phyloP scores from a whole-genome alignment of 2,797 vertebrate genomes.

The Remorina albescens region DNA sequence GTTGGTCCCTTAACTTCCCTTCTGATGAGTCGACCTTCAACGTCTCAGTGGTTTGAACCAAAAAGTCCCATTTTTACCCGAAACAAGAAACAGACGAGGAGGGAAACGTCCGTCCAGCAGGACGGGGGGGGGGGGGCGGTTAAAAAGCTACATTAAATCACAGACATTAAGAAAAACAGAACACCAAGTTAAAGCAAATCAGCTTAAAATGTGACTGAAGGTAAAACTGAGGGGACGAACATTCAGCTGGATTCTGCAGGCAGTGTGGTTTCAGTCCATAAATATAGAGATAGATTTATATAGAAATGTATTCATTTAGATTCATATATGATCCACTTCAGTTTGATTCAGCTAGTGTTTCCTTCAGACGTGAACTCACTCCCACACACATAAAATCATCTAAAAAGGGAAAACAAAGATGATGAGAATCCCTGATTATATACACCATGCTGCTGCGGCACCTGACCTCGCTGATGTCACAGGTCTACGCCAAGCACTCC shows the following conservation, averaged over 20 bases:
- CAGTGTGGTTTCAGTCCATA: slow-evolving; percentile 86
- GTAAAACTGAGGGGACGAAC: slow-evolving; percentile 69
- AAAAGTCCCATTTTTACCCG: slow-evolving; percentile 36
- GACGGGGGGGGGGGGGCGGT: not conserved
- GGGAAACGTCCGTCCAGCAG: not conserved
- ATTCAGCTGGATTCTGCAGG: slow-evolving; percentile 86
- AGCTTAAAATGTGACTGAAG: slow-evolving; percentile 44
- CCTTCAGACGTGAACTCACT: slow-evolving; percentile 88
- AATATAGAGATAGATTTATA: slow-evolving; percentile 65
- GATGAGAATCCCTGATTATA: slow-evolving; percentile 91
- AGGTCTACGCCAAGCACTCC: not conserved
- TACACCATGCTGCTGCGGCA: slow-evolving; percentile 81
- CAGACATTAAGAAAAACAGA: not conserved
- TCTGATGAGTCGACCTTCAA: slow-evolving; percentile 81
- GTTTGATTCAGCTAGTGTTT: slow-evolving; percentile 87
- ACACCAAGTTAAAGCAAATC: slow-evolving; percentile 37
- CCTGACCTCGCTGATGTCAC: too few species aligned
- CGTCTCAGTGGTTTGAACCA: slow-evolving; percentile 74
- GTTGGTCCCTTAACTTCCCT: slow-evolving; percentile 94
- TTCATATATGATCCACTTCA: slow-evolving; percentile 62
- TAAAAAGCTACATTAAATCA: slow-evolving; percentile 34
- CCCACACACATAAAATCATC: slow-evolving; percentile 73
- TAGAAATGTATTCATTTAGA: slow-evolving; percentile 70
- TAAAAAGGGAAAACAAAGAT: slow-evolving; percentile 64
- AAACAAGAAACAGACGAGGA: not conserved